phyloP scores from a whole-genome alignment of 1,140 invertebrate genomes.

The Ladona fulva region DNA sequence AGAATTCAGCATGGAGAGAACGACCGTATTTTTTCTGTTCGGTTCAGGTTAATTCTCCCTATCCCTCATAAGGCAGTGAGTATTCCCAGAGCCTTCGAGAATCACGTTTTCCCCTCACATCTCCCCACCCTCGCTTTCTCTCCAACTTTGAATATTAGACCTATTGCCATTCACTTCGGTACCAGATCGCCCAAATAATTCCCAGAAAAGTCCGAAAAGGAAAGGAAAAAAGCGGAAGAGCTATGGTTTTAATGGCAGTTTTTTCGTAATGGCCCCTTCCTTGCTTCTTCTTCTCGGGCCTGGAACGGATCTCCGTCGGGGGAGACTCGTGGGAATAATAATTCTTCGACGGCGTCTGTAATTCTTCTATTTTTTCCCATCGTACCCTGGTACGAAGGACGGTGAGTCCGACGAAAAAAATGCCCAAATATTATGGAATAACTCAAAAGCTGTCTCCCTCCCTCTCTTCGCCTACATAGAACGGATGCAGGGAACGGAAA shows the following conservation, averaged over 20 bases:
- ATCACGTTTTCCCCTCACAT: neutral
- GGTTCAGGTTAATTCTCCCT: too few relatives aligned
- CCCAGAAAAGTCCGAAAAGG: neutral
- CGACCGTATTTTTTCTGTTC: too few relatives aligned
- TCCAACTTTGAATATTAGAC: neutral
- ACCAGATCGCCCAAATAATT: neutral
- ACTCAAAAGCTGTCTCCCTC: neutral
- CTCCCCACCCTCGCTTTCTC: neutral
- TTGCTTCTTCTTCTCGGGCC: neutral
- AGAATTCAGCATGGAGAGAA: too few relatives aligned
- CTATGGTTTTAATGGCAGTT: neutral
- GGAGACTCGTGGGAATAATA: neutral
- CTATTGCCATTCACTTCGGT: neutral
- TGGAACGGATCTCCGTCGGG: neutral
- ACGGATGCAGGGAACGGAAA: neutral
- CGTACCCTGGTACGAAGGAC: neutral
- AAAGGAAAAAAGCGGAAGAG: neutral
- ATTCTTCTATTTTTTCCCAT: slow-evolving; percentile 7
- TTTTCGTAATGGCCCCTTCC: neutral
- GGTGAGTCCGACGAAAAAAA: neutral
- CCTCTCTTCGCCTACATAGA: neutral
- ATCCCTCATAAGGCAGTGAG: too few relatives aligned
- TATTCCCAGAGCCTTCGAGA: too few relatives aligned
- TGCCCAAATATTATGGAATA: slow-evolving; percentile 2
- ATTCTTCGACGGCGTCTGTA: neutral